Conservation (phyloP, 2,797 vertebrate genomes). For the Clarias pachynema region DNA sequence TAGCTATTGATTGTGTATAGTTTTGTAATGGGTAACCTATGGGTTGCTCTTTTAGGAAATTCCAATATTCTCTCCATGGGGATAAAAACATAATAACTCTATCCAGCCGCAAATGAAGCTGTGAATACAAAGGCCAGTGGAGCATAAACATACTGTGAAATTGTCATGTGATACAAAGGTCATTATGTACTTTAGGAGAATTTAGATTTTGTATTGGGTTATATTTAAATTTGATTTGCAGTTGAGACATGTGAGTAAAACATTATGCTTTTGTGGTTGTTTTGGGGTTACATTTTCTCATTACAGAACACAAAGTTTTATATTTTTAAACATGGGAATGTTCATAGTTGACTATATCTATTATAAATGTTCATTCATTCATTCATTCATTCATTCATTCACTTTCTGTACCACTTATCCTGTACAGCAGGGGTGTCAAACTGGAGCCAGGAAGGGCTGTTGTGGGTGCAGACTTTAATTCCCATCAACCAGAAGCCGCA, state of each 20-base stretch:
- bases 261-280: neutral
- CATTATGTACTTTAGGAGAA: conserved; percentile 57
- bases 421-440: no score
- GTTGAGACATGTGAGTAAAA: conserved; percentile 10
- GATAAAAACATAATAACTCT: conserved; percentile 79
- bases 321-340: neutral
- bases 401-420: no score
- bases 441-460: no score
- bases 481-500: no score
- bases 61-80: conserved; percentile 83
- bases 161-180: conserved; percentile 61
- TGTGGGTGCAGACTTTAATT: no score
- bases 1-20: conserved; percentile 96
- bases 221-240: conserved; percentile 42
- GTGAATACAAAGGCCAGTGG: conserved; percentile 77
- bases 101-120: conserved; percentile 82
- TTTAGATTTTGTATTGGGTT: conserved; percentile 49
- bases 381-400: no score
- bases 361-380: neutral
- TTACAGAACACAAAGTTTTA: neutral
- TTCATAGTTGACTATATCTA: neutral
- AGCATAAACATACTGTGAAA: conserved; percentile 73
- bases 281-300: neutral
- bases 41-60: conserved; percentile 95
- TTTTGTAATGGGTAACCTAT: conserved; percentile 95